These are phyloP conservation scores for Rhinolophus sinicus DNA, from an alignment of 2,113 vertebrate genomes.

Conservation along the genomic window DNA sequence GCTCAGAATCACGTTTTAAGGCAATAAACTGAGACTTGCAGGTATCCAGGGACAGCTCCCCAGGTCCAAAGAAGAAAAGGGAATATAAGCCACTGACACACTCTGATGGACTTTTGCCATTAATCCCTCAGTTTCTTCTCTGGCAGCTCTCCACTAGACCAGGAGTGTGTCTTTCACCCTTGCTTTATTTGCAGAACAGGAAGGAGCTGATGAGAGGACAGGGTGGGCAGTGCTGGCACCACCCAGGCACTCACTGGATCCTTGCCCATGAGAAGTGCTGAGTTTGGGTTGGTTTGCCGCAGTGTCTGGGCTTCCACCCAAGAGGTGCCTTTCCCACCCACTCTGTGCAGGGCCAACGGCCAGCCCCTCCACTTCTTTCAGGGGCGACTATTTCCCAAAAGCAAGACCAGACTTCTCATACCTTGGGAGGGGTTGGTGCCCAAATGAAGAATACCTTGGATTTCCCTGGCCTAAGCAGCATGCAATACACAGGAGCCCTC, in stretches of 20 bases:
- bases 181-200: not conserved
- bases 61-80: not conserved
- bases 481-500: not conserved
- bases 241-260: no score
- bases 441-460: not conserved
- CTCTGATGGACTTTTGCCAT: not conserved
- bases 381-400: not conserved
- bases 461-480: not conserved
- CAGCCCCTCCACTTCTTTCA: not conserved
- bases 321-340: not conserved
- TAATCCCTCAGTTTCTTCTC: not conserved
- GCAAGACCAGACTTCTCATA: not conserved
- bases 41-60: not conserved
- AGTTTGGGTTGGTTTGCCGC: not conserved
- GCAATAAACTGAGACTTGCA: not conserved
- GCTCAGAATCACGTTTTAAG: not conserved
- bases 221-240: not conserved
- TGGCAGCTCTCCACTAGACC: not conserved
- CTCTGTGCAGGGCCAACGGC: not conserved
- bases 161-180: not conserved
- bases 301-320: not conserved
- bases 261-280: not conserved
- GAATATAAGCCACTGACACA: not conserved
- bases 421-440: not conserved
- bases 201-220: not conserved